phyloP scores from a whole-genome alignment of 2,888 invertebrate genomes.

The Pristionchus mayeri region DNA sequence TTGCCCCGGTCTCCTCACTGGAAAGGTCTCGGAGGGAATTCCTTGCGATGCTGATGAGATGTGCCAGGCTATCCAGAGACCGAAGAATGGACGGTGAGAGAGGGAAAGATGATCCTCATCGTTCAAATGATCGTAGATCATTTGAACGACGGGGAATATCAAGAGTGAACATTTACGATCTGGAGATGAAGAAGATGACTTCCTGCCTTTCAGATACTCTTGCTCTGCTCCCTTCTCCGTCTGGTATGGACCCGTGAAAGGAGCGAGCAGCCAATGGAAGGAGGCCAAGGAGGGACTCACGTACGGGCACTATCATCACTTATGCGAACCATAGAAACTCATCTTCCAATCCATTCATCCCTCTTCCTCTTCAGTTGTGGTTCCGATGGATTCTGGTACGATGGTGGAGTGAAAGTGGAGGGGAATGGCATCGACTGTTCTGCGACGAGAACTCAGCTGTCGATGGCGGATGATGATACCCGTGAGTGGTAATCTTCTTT shows the following conservation, averaged over 20 bases:
- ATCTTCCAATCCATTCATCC: neutral
- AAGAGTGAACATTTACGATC: neutral
- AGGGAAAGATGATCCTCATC: too few relatives aligned
- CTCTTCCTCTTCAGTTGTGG: neutral
- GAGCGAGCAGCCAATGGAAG: slow-evolving; percentile 1
- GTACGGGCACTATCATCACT: neutral
- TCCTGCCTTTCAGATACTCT: slow-evolving; percentile 34
- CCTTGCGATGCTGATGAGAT: slow-evolving; percentile 42
- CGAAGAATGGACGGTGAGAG: slow-evolving; percentile 44
- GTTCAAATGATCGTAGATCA: neutral
- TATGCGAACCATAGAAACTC: neutral
- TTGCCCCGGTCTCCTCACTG: slow-evolving; percentile 36
- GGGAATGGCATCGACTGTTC: slow-evolving; percentile 32
- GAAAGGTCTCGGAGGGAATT: slow-evolving; percentile 15
- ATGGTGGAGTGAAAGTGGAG: slow-evolving; percentile 4
- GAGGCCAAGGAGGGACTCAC: slow-evolving; percentile 27
- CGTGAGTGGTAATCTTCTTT: neutral
- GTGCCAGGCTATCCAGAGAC: slow-evolving; percentile 34
- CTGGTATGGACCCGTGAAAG: slow-evolving; percentile 38
- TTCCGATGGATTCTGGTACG: slow-evolving; percentile 46
- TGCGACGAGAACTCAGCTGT: neutral
- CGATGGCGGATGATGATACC: slow-evolving; percentile 1
- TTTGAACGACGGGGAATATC: too few relatives aligned
- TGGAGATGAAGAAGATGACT: neutral
- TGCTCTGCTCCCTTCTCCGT: slow-evolving; percentile 46